Conservation (phyloP, 2,797 vertebrate species). For the Poeciliopsis presidionis region DNA sequence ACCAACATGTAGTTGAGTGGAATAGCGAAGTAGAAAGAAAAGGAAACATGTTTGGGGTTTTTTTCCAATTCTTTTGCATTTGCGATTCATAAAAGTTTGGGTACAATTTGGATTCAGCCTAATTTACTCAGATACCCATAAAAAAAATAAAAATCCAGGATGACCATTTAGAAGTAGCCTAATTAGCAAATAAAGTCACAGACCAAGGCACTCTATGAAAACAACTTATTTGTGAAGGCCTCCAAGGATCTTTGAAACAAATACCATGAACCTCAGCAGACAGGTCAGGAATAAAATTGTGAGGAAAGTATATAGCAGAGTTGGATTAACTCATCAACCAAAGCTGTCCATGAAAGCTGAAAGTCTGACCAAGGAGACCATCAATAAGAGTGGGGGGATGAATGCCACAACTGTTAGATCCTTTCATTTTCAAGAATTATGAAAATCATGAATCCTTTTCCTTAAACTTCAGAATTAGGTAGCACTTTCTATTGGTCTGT, state of each 20-base stretch:
- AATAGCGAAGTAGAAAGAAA: neutral
- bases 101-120: neutral
- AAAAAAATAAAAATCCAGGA: neutral
- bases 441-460: neutral
- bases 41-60: neutral
- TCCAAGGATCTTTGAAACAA: neutral
- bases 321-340: neutral
- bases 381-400: neutral
- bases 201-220: neutral
- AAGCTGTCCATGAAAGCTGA: neutral
- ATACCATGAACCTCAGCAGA: neutral
- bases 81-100: neutral
- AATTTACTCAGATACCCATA: neutral
- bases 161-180: neutral
- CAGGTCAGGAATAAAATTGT: neutral
- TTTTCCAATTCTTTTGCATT: neutral
- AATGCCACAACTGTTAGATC: neutral
- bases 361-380: neutral
- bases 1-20: neutral
- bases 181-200: neutral
- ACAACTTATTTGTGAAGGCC: neutral
- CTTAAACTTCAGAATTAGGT: neutral
- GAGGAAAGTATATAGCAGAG: neutral
- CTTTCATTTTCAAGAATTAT: neutral
- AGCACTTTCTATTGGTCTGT: neutral